phyloP scores from a whole-genome alignment of 2,888 invertebrate species.

The Trachelus iudaicus region DNA sequence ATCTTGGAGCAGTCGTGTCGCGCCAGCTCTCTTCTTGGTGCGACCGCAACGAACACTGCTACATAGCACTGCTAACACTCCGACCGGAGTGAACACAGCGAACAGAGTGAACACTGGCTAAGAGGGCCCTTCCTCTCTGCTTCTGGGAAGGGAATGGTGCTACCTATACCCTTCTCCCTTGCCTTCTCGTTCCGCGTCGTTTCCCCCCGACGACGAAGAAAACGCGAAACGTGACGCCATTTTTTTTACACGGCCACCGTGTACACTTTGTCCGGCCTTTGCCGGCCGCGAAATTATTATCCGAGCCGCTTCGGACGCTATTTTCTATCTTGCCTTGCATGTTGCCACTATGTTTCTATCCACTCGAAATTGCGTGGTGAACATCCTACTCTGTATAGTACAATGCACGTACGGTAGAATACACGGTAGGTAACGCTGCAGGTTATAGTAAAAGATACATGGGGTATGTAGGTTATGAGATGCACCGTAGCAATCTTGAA shows the following conservation, averaged over 20 bases:
- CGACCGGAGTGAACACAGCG: background rate
- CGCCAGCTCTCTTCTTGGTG: slow-evolving; percentile 42
- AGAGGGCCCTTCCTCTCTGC: slow-evolving; percentile 32
- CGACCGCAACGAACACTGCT: slow-evolving; percentile 52
- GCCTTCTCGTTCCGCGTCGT: slow-evolving; percentile 12
- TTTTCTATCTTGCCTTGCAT: background rate
- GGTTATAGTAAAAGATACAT: background rate
- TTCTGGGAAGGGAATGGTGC: slow-evolving; percentile 45
- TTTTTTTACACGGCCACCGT: slow-evolving; percentile 9
- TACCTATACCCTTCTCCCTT: slow-evolving; percentile 5
- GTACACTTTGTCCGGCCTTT: background rate
- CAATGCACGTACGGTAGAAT: background rate
- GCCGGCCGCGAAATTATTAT: slow-evolving; percentile 35
- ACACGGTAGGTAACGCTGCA: background rate
- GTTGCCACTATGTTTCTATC: background rate
- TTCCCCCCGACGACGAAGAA: slow-evolving; percentile 23
- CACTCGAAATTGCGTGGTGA: background rate
- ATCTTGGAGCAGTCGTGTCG: slow-evolving; percentile 25
- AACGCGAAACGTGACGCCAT: slow-evolving; percentile 38
- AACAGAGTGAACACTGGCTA: background rate
- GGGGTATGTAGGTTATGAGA: background rate
- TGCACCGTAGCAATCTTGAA: background rate
- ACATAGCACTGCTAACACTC: slow-evolving; percentile 35
- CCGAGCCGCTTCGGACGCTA: slow-evolving; percentile 27
- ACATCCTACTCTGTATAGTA: background rate